Percentiles rank a stretch among this genome's conserved stretches.
These are phyloP conservation scores for Drosophila watanabei DNA, from an alignment of 1,140 invertebrate genomes.

Conservation along the genomic window DNA sequence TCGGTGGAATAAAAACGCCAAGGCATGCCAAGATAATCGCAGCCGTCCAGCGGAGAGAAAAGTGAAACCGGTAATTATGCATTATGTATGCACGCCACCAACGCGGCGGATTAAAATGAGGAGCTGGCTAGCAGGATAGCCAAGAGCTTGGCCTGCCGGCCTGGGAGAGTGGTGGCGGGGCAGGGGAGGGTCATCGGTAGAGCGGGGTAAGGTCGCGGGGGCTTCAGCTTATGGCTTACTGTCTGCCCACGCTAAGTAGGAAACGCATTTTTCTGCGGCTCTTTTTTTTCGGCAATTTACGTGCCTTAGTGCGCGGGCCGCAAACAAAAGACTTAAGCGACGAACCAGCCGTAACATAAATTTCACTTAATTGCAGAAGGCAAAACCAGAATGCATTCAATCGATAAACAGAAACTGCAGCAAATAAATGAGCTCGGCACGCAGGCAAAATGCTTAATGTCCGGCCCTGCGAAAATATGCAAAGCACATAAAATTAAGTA, in stretches of 20 bases:
- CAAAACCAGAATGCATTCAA: slow-evolving; percentile 76
- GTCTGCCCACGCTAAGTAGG: slow-evolving; percentile 75
- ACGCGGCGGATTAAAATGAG: slow-evolving; percentile 79
- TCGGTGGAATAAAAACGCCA: slow-evolving; percentile 64
- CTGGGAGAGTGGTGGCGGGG: neutral
- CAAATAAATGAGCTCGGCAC: slow-evolving; percentile 80
- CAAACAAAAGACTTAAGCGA: slow-evolving; percentile 84
- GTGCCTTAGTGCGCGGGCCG: slow-evolving; percentile 65
- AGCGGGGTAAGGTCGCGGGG: neutral
- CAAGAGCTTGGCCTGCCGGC: slow-evolving; percentile 32
- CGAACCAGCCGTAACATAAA: slow-evolving; percentile 81
- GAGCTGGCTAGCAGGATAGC: slow-evolving; percentile 63
- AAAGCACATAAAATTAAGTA: slow-evolving; percentile 83
- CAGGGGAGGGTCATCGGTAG: neutral
- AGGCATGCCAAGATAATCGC: slow-evolving; percentile 80
- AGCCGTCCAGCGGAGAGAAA: slow-evolving; percentile 53
- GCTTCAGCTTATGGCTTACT: slow-evolving; percentile 40
- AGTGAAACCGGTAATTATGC: slow-evolving; percentile 84
- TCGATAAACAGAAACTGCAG: slow-evolving; percentile 71
- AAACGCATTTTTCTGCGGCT: slow-evolving; percentile 57
- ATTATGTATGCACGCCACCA: slow-evolving; percentile 84
- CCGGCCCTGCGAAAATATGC: slow-evolving; percentile 56
- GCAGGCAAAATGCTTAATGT: slow-evolving; percentile 78
- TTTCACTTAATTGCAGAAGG: slow-evolving; percentile 80
- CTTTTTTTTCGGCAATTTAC: slow-evolving; percentile 78